phyloP scores from a whole-genome alignment of 2,888 invertebrate genomes.

The Oasisia sp. region DNA sequence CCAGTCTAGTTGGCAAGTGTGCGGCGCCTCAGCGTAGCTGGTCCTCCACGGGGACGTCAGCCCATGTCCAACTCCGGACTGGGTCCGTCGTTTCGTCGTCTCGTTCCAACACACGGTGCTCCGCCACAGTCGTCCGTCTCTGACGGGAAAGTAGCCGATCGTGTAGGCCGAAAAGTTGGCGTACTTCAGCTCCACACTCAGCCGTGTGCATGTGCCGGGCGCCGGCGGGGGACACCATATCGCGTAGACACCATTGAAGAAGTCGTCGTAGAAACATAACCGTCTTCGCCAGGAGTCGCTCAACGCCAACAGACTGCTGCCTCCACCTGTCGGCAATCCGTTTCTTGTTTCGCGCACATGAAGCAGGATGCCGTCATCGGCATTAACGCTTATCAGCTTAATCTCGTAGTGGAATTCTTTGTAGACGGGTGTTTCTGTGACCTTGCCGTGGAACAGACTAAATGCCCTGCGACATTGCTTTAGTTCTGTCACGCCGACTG shows the following conservation, averaged over 20 bases:
- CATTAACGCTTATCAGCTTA: neutral
- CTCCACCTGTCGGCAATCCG: neutral
- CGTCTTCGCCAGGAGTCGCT: neutral
- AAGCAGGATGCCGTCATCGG: neutral
- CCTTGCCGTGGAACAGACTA: neutral
- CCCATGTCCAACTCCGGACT: neutral
- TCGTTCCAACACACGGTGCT: neutral
- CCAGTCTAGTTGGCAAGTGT: neutral
- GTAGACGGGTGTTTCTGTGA: neutral
- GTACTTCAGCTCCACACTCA: neutral
- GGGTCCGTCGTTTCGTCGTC: neutral
- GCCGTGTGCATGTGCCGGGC: neutral
- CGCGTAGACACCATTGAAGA: neutral
- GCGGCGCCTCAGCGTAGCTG: neutral
- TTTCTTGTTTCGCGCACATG: neutral
- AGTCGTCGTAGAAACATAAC: neutral
- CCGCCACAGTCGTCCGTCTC: neutral
- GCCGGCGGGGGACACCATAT: neutral
- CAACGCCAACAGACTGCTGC: neutral
- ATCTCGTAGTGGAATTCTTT: neutral
- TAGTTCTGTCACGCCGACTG: neutral
- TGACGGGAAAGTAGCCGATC: no score
- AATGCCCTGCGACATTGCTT: neutral
- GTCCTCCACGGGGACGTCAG: neutral
- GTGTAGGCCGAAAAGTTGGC: no score